A percentile compares a stretch with the other conserved stretches of the same genome.
Conservation (phyloP, 2,113 vertebrate genomes). For the Heterotilapia buettikoferi region DNA sequence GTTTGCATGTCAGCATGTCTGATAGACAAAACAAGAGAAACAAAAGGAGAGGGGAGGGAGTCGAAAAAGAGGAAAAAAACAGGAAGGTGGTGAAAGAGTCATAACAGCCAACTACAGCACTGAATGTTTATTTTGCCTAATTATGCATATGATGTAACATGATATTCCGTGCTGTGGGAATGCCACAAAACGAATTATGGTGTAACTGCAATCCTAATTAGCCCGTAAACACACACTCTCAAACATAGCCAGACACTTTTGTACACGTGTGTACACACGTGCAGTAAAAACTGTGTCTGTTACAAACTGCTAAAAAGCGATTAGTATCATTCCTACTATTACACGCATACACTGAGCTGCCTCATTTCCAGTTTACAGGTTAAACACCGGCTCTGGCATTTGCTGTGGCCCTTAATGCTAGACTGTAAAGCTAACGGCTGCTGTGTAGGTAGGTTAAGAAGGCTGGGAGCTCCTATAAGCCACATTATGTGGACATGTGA, state of each 20-base stretch:
- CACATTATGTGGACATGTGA: slow-evolving; percentile 54
- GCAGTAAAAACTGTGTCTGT: slow-evolving; percentile 20
- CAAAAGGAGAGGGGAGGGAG: background rate
- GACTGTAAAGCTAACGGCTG: slow-evolving; percentile 51
- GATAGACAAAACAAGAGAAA: slow-evolving; percentile 20
- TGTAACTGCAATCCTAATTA: slow-evolving; percentile 64
- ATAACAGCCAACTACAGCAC: slow-evolving; percentile 34
- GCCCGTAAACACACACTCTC: slow-evolving; percentile 57
- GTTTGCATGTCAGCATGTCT: background rate
- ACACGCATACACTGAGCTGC: slow-evolving; percentile 9
- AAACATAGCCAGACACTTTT: background rate
- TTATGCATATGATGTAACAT: slow-evolving; percentile 63
- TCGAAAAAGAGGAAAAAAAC: background rate
- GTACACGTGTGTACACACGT: background rate
- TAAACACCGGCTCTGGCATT: slow-evolving; percentile 45
- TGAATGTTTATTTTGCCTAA: slow-evolving; percentile 59
- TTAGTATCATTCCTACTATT: slow-evolving; percentile 11
- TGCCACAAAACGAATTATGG: slow-evolving; percentile 59
- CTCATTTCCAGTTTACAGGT: slow-evolving; percentile 59
- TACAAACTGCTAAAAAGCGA: slow-evolving; percentile 25
- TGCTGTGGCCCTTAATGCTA: slow-evolving; percentile 40
- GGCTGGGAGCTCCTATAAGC: slow-evolving; percentile 45
- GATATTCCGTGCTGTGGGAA: slow-evolving; percentile 54
- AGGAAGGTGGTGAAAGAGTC: slow-evolving; percentile 38
- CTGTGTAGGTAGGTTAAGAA: slow-evolving; percentile 37